Evolutionary conservation across 1,140 invertebrate species (phyloP), one percentile per base, ranked within the genome.

Genomic region (Coelopa frigida): DNA sequence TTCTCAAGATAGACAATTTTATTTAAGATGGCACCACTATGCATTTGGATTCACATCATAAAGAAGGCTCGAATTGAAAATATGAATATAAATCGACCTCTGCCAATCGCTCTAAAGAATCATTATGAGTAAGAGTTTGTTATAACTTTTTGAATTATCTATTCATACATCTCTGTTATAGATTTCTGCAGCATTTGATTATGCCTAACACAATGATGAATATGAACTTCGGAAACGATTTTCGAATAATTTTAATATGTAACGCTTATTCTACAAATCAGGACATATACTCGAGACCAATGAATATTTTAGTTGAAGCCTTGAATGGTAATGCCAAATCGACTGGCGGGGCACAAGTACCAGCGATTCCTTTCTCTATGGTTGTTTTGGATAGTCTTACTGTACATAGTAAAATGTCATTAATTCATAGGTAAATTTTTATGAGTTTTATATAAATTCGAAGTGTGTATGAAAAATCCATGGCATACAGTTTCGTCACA

Each of bases 361-460:
- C 72, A 11, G 84, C 87, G 7, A 81, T 85, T 12, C 94, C 94
- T 1, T 72, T 97, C 11, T 87, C 89, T 0, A 94, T 97, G 83
- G 87, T 85, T 21, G 82, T 95, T 15, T 70, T 97, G 3, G 94
- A 98, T 65, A 94, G 92, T n/a, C 69, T 97, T 12, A 96, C 94
- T 0, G 87, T 96, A 10, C 93, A 97, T 69, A 90, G 91, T 1
- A 97, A 97, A 70, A 97, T 98, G 94, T 94, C 89, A 50, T 71
- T 98, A n/a, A 95, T 97, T 45, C 93, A 97, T 59, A 52, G 45
- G 53, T 55, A 48, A 40, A n/a, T n/a, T n/a, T n/a, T n/a, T n/a
- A n/a, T n/a, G n/a, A n/a, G n/a, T n/a, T n/a, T n/a, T n/a, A n/a
- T n/a, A n/a, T n/a, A n/a, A n/a, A n/a, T n/a, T n/a, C n/a, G n/a